A percentile compares a stretch with the other conserved stretches of the same genome.
These are phyloP conservation scores for Polyommatus icarus DNA, from an alignment of 2,888 invertebrate species.

Conservation along the genomic window DNA sequence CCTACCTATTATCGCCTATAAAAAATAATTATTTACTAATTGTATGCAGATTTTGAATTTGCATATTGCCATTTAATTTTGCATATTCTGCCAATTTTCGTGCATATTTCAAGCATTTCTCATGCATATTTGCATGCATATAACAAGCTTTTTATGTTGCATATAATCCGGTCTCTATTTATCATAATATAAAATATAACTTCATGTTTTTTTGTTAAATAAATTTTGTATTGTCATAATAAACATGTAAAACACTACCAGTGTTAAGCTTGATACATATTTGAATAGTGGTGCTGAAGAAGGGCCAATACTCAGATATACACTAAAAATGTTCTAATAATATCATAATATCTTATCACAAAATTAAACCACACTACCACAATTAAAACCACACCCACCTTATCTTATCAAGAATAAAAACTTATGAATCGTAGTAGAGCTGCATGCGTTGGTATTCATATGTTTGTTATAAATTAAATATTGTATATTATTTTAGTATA, in stretches of 20 bases:
- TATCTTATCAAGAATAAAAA: constrained; percentile 12
- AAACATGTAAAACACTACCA: background rate
- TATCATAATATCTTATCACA: background rate
- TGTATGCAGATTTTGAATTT: no score
- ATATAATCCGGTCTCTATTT: no score
- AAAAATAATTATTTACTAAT: no score
- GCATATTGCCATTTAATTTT: no score
- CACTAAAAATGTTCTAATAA: background rate
- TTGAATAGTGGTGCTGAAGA: background rate
- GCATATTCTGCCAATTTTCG: no score
- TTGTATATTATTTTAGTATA: background rate
- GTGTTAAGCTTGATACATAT: constrained; percentile 1
- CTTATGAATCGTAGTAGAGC: background rate
- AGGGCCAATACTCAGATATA: background rate
- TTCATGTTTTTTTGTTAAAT: constrained; percentile 16
- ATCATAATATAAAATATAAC: background rate
- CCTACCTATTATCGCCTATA: no score
- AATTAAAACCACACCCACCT: background rate
- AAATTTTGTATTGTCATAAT: background rate
- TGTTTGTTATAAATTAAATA: background rate
- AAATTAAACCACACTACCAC: constrained; percentile 10
- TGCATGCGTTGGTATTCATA: background rate
- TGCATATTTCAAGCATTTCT: no score
- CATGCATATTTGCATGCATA: no score
- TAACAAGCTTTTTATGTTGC: no score